Base-by-base conservation (phyloP, 2,888 invertebrate genomes). In the Campaea margaritaria region DNA sequence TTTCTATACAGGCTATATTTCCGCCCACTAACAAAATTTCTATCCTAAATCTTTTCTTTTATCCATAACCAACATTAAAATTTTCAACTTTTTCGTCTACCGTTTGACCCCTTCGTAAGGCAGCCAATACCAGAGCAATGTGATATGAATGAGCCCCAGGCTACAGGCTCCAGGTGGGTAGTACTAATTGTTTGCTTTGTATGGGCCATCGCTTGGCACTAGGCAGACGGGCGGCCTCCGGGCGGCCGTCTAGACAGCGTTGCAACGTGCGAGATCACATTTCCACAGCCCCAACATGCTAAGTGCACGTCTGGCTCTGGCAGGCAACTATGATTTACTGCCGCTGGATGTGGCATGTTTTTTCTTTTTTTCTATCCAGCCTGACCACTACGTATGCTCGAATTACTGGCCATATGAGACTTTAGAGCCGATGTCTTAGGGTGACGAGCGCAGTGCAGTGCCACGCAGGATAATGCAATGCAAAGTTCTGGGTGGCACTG, bases 211-310 rank as follows among this genome's bases (percentile, higher is more conserved):
- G 56, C 56, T 50, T 34, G 47, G 42, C 76, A 77, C 80, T 81
- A 80, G 77, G 74, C 80, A 85, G 86, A 85, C 87, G 77, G 82
- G 69, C 82, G 76, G 86, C 83, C 82, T 81, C 81, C 81, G 62
- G 82, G 76, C 14, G 41, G 42, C 45, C 76, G 87, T 89, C 89
- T 88, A 89, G 89, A 88, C 87, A 78, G 81, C 31, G 70, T 81
- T 81, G 83, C 83, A 84, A 81, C 83, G 83, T 86, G 87, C 82
- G 83, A 83, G 88, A 87, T 91, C 89, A 87, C 87, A 89, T 90
- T 90, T 87, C 90, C 86, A 84, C 80, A 83, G 82, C 81, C 75
- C 85, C 87, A 83, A 82, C 89, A 87, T 83, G 87, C 85, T 89
- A 87, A 90, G 87, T 89, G 89, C 87, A 84, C 81, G 89, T 89